Base-by-base conservation (phyloP, 2,888 invertebrate species). In the Heliconius aoede region DNA sequence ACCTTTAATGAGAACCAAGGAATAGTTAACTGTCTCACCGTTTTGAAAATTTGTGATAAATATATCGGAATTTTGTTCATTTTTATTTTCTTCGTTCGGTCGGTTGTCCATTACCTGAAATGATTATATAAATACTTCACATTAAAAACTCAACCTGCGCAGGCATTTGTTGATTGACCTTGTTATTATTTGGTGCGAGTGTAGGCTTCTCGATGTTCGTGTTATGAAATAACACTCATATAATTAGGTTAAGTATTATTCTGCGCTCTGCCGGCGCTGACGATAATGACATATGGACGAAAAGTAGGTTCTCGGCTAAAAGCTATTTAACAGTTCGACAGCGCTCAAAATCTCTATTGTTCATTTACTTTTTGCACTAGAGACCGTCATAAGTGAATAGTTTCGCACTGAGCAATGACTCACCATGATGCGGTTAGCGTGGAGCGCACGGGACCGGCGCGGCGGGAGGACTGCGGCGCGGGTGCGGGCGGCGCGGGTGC, bases 1-100 rank as follows among this genome's bases (percentile, higher is more conserved):
- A 74, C 96, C 96, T 85, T 95, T 96, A 51, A 96, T 90, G 55
- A 96, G 89, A 78, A 95, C 93, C 61, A 96, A 88, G 32, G 96
- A 95, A 88, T 96, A 95, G 79, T 94, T 94, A 71, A 96, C 88
- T 78, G 87, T 90, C 83, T 96, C 96, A 80, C 95, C 95, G 87
- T 96, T 94, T 85, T 95, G 94, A 76, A 96, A 95, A 86, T 96
- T 96, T 65, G 94, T 95, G 73, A 96, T 86, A 81, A 92, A 93
- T 81, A 94, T 94, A 79, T 92, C 88, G 68, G 92, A 91, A 81
- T 89, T 90, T 83, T 90, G 89, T 80, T 93, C 92, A 82, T 91
- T 90, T 86, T 92, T 90, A 83, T 89, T 90, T 78, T 92, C 91
- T 84, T 93, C 92, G 82, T 85, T 87, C 78, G 85, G 87, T 80